Evolutionary conservation across 2,113 vertebrate species (phyloP).

Genomic region (Uropsilus gracilis): DNA sequence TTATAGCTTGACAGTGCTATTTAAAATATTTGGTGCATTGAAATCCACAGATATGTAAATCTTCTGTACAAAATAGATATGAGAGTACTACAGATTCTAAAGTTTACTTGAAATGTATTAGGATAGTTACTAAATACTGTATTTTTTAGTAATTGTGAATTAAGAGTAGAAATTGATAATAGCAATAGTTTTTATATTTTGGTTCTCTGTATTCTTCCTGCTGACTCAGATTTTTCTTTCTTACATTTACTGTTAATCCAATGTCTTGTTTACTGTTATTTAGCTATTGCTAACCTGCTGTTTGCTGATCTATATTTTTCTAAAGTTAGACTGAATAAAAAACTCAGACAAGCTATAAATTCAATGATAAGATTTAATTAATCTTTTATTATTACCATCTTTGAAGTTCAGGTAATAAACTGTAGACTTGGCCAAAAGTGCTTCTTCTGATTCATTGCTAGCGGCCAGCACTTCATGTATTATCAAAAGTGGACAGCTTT

Average conservation of each 20-base stretch:
- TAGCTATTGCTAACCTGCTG: constrained; percentile 76
- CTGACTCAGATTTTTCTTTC: constrained; percentile 72
- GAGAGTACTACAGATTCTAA: neutral
- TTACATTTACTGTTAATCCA: constrained; percentile 73
- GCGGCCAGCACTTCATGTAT: constrained; percentile 88
- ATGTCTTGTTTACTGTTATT: constrained; percentile 75
- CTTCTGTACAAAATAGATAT: constrained; percentile 37
- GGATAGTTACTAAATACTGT: constrained; percentile 33
- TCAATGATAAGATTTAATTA: constrained; percentile 88
- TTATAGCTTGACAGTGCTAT: neutral
- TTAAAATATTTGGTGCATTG: constrained; percentile 23
- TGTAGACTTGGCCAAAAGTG: constrained; percentile 83
- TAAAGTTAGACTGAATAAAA: constrained; percentile 83
- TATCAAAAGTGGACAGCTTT: constrained; percentile 90
- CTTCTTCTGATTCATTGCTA: constrained; percentile 88
- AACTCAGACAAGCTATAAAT: constrained; percentile 84
- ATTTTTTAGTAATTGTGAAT: constrained; percentile 64
- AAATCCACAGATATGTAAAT: neutral
- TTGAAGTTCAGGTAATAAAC: constrained; percentile 88
- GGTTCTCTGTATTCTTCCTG: constrained; percentile 62
- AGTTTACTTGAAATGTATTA: constrained; percentile 4
- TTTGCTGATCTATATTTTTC: constrained; percentile 75
- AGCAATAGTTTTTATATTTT: constrained; percentile 43
- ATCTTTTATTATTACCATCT: constrained; percentile 88
- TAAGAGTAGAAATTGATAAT: constrained; percentile 56